Base-by-base conservation (phyloP, 2,888 invertebrate genomes). In the Brenthis ino region DNA sequence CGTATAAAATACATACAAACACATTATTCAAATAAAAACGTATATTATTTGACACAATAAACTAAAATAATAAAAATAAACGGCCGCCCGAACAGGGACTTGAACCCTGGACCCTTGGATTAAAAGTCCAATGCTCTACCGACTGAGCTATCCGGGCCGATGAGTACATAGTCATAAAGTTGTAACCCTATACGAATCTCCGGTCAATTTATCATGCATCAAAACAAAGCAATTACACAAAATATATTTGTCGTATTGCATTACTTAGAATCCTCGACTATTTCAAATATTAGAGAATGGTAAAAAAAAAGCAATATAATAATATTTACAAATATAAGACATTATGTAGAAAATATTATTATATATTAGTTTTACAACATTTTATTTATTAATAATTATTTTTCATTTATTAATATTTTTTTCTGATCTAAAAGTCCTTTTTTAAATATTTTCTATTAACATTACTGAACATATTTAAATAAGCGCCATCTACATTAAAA, bases 91-190 rank as follows among this genome's bases (percentile, higher is more conserved):
- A 93, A 93, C 93, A 93, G 93, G 93, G 93, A 93, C 93, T 93
- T 93, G 93, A 93, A 93, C 93, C 93, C 93, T 93, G 92, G 92
- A 93, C 93, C 93, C 93, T 93, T 92, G 92, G 93, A 93, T 92
- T 93, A 93, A 91, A 91, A 92, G 92, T 91, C 92, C 92, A 91
- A 93, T 92, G 92, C 93, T 93, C 93, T 93, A 93, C 93, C 93
- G 93, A 93, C 93, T 93, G 93, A 93, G 93, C 93, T 93, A 93
- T 93, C 93, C 93, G 93, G 93, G 93, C 93, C 84, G 73, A 50
- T 81, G 20, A 0, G 11, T 0, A 0, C 0, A 0, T 0, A 0
- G 0, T 0, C 0, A 0, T 54, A 79, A 87, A 88, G 82, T 47
- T 68, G 43, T 33, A 69, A 33, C 67, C 6, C 1, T 60, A 14